phyloP scores from a whole-genome alignment of 2,113 vertebrate genomes.

The Fregetta grallaria region DNA sequence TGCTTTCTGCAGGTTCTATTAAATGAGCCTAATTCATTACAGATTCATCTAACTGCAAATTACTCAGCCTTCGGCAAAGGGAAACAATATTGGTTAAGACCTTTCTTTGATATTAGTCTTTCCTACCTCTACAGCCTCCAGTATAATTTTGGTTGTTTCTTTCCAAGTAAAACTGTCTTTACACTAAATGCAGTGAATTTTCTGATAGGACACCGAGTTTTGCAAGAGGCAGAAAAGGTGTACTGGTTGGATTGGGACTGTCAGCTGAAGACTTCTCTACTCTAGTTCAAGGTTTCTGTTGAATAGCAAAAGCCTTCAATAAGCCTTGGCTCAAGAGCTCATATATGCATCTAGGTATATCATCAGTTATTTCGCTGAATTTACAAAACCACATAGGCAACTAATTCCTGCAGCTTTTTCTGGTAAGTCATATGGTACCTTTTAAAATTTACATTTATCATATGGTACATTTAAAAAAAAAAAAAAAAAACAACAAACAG shows the following conservation, averaged over 20 bases:
- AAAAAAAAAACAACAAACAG: background rate
- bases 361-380: background rate
- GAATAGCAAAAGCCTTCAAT: background rate
- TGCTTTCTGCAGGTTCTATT: background rate
- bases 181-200: background rate
- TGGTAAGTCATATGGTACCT: too few species aligned
- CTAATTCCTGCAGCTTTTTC: background rate
- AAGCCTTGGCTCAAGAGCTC: background rate
- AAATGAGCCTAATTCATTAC: background rate
- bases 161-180: background rate
- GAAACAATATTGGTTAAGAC: background rate
- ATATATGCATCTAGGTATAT: background rate
- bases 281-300: background rate
- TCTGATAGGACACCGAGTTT: background rate
- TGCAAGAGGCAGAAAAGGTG: background rate
- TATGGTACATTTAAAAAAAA: background rate
- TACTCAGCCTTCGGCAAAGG: background rate
- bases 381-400: background rate
- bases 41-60: background rate
- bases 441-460: too few species aligned
- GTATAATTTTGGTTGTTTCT: background rate
- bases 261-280: background rate
- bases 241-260: background rate
- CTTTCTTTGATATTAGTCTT: background rate
- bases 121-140: background rate